Percentiles rank a stretch among this genome's conserved stretches.
Evolutionary conservation across 37 sponge, comb jelly and placozoan genomes (phyloP).

Genomic region (Chondrilla cf. caribensis): DNA sequence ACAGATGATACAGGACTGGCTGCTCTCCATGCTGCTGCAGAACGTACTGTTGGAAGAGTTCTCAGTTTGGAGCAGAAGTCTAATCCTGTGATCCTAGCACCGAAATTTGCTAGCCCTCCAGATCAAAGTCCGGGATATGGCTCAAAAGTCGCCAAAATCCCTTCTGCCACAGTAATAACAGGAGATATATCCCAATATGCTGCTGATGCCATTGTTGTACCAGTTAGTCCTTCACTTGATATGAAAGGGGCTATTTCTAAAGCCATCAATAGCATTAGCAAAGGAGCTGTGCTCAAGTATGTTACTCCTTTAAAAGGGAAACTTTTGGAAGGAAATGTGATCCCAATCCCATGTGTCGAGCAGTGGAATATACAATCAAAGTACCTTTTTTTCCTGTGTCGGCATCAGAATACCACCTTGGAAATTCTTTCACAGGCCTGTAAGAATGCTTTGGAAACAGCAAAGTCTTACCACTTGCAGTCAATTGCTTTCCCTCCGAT

Average conservation of each 20-base stretch:
- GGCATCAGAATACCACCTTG: no score
- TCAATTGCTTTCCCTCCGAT: slow-evolving; percentile 70
- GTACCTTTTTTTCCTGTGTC: no score
- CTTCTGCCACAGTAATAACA: no score
- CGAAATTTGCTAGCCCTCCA: no score
- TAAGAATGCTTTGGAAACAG: slow-evolving; percentile 8
- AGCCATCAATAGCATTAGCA: not conserved
- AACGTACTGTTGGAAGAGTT: not conserved
- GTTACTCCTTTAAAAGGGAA: no score
- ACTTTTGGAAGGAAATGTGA: no score
- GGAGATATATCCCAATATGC: not conserved
- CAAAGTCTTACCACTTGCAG: slow-evolving; percentile 9
- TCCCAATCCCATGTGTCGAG: no score
- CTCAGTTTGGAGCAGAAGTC: no score
- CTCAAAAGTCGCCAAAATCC: no score
- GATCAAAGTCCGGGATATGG: no score
- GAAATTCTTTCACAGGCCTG: slow-evolving; percentile 22
- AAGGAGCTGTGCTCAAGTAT: not conserved
- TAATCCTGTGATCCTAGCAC: no score
- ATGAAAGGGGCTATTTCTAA: not conserved
- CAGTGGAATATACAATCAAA: no score
- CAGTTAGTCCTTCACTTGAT: slow-evolving; percentile 1
- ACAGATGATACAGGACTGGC: not conserved
- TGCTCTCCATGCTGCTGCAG: not conserved
- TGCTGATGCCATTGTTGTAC: slow-evolving; percentile 10